A percentile compares a stretch with the other conserved stretches of the same genome.
Conservation (phyloP, 2,888 invertebrate species). For the Pseudolycoriella hygida region DNA sequence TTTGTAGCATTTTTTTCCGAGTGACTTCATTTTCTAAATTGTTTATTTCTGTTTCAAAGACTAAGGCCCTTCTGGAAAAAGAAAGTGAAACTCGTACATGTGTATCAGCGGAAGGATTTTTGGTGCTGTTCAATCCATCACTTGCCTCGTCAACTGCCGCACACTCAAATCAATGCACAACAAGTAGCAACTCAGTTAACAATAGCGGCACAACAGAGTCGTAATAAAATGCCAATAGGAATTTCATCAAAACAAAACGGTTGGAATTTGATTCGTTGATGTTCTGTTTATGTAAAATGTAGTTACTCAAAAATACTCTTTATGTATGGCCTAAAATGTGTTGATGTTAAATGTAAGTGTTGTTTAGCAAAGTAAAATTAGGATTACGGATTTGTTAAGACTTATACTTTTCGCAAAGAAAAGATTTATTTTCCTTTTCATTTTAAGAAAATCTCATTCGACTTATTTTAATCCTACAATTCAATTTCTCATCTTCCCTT, state of each 20-base stretch:
- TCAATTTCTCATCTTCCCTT: too few relatives aligned
- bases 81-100: conserved; percentile 25
- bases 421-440: too few relatives aligned
- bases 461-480: too few relatives aligned
- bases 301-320: background rate
- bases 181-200: conserved; percentile 2
- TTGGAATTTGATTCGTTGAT: background rate
- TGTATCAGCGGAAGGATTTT: conserved; percentile 23
- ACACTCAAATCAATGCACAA: background rate
- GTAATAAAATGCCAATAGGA: background rate
- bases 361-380: background rate
- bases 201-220: background rate
- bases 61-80: conserved; percentile 27
- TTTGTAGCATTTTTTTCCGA: too few relatives aligned
- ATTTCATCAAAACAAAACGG: background rate
- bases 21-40: too few relatives aligned
- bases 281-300: background rate
- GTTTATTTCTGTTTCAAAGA: conserved; percentile 15
- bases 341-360: background rate
- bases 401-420: too few relatives aligned
- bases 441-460: too few relatives aligned
- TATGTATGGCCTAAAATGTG: background rate
- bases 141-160: conserved; percentile 6
- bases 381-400: background rate
- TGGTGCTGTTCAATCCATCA: conserved; percentile 22